These are phyloP conservation scores for Nezara viridula DNA, from an alignment of 2,888 invertebrate genomes.

Conservation along the genomic window DNA sequence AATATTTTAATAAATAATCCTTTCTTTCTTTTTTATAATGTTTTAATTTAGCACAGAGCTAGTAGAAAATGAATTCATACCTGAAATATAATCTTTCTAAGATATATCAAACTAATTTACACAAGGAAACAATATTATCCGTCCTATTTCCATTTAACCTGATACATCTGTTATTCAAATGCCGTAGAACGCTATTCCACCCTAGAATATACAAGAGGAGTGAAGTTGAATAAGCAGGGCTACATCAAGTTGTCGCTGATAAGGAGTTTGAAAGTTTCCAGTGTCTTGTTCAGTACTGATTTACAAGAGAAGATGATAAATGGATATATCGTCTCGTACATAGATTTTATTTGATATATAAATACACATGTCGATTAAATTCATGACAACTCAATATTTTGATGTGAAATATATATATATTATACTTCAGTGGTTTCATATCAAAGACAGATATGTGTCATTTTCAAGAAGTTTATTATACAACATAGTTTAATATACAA, in stretches of 20 bases:
- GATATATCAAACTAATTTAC: background rate
- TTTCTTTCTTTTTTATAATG: no score
- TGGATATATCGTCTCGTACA: background rate
- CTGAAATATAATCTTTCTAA: background rate
- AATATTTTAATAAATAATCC: no score
- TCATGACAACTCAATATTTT: no score
- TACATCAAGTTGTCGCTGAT: background rate
- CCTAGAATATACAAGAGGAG: background rate
- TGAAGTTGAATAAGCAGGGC: conserved; percentile 16
- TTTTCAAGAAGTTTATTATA: no score
- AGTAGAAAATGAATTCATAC: background rate
- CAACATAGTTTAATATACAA: no score
- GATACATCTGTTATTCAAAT: conserved; percentile 18
- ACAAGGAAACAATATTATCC: background rate
- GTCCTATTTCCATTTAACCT: background rate
- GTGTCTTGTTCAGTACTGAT: conserved; percentile 11
- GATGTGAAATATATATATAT: no score
- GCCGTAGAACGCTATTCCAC: background rate
- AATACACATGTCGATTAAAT: no score
- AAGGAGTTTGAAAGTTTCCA: conserved; percentile 30
- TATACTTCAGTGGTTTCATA: no score
- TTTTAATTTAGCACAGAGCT: no score
- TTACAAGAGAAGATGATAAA: background rate
- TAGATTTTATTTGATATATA: background rate
- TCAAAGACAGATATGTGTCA: no score